Base-by-base conservation (phyloP, 37 sponge, comb jelly and placozoan species). In the Ephydatia muelleri region DNA sequence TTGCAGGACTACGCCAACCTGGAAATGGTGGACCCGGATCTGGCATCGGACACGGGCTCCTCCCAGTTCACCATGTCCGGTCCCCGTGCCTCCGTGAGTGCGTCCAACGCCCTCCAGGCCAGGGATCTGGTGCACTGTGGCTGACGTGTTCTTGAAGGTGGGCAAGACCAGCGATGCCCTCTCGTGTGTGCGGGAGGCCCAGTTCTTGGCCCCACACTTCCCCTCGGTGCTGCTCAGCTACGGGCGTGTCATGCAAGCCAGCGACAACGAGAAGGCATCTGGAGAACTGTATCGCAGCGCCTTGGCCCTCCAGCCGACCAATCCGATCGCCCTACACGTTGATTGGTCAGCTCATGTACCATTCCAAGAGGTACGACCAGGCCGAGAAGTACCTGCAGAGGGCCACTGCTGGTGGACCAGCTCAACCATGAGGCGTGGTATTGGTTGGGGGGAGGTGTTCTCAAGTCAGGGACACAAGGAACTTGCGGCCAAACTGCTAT, bases 401-500 rank as follows among this genome's bases (percentile, higher is more conserved):
- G 30, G 83, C 88, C 26, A 78, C 88, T 0, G 30, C 84, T 8
- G 65, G n/a, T 87, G 3, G 88, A 87, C 65, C 83, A 80, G 32
- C 85, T 83, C 13, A 84, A 80, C 43, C 92, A 91, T 40, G 80
- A 91, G 71, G 84, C 92, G 4, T 91, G 92, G 92, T 84, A 75
- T 47, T 87, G 88, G 92, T 65, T 87, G 29, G 92, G 92, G n/a
- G 22, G 49, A 85, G 38, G 90, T 85, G 9, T 76, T 90, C 40
- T 19, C 81, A 5, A 23, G 65, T 0, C 93, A 89, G 78, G 74
- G 72, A 14, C 39, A 78, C 16, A 78, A 79, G 36, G 84, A 87
- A 43, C 48, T 35, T 33, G 82, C 83, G 27, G 73, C 84, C 5
- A 82, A n/a, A 88, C 75, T 94, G 94, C 68, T 91, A 85, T 76